Conservation (phyloP, 2,888 invertebrate genomes). For the Ormia ochracea region DNA sequence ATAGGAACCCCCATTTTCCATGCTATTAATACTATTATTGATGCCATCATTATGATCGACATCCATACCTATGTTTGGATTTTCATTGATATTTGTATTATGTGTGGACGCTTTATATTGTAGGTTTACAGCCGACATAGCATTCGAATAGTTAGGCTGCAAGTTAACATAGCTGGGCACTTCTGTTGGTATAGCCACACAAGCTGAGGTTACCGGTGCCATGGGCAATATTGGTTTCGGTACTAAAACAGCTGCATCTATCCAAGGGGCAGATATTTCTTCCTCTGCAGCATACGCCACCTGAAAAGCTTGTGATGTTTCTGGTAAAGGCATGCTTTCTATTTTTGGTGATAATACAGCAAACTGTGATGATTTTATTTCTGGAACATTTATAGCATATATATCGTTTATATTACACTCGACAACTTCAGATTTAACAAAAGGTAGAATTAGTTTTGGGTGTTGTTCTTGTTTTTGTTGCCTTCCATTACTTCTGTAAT, state of each 20-base stretch:
- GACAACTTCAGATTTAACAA: slow-evolving; percentile 63
- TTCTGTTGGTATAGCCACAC: slow-evolving; percentile 74
- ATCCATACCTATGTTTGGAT: slow-evolving; percentile 32
- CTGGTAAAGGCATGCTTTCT: slow-evolving; percentile 67
- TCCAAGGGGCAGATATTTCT: slow-evolving; percentile 86
- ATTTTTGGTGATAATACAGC: slow-evolving; percentile 63
- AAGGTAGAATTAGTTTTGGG: too few relatives aligned
- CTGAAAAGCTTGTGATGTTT: slow-evolving; percentile 82
- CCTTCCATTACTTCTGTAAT: slow-evolving; percentile 3
- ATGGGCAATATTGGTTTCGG: slow-evolving; percentile 80
- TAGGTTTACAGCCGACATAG: slow-evolving; percentile 37
- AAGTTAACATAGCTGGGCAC: slow-evolving; percentile 76
- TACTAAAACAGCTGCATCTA: slow-evolving; percentile 84
- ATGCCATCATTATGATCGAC: slow-evolving; percentile 24
- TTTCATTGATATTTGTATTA: neutral
- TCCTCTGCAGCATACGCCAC: slow-evolving; percentile 86
- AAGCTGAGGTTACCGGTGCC: slow-evolving; percentile 79
- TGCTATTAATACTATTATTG: slow-evolving; percentile 47
- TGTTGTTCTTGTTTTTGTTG: neutral
- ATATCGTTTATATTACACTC: slow-evolving; percentile 56
- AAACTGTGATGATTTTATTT: slow-evolving; percentile 43
- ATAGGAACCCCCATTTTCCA: neutral
- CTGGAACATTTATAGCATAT: slow-evolving; percentile 44
- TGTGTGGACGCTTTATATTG: neutral
- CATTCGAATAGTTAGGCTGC: slow-evolving; percentile 68